Evolutionary conservation across 2,888 invertebrate genomes (phyloP).

Genomic region (Bugula neritina): DNA sequence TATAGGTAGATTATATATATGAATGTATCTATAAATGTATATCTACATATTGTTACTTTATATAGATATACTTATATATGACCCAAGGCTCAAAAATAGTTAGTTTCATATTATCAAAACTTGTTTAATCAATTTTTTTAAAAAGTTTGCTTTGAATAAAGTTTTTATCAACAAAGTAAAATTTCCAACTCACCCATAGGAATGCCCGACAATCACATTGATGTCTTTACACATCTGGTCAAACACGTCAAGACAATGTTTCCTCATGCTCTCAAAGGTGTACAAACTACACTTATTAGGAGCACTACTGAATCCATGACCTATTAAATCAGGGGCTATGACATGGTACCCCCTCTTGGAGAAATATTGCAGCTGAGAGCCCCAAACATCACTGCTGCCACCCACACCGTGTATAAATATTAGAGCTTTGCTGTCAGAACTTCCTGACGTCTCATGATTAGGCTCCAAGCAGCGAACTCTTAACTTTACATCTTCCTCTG

Average conservation of each 20-base stretch:
- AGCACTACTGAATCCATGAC: constrained; percentile 64
- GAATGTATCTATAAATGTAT: too few relatives aligned
- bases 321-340: constrained; percentile 64
- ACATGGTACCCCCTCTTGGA: constrained; percentile 60
- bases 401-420: constrained; percentile 67
- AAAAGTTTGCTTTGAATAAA: too few relatives aligned
- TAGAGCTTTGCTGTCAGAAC: constrained; percentile 37
- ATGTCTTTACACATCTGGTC: constrained; percentile 61
- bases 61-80: too few relatives aligned
- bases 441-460: neutral
- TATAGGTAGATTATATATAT: too few relatives aligned
- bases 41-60: too few relatives aligned
- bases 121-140: too few relatives aligned
- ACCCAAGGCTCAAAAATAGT: too few relatives aligned
- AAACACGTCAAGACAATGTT: constrained; percentile 60
- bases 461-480: neutral
- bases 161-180: too few relatives aligned
- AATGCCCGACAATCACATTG: constrained; percentile 64
- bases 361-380: constrained; percentile 60
- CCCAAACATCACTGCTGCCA: constrained; percentile 63
- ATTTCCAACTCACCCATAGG: constrained; percentile 61
- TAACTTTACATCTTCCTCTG: neutral
- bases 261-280: constrained; percentile 60
- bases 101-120: too few relatives aligned
- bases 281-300: constrained; percentile 59